A percentile compares a stretch with the other conserved stretches of the same genome.
Conservation (phyloP, 2,797 vertebrate genomes). For the Enteromius fasciolatus region DNA sequence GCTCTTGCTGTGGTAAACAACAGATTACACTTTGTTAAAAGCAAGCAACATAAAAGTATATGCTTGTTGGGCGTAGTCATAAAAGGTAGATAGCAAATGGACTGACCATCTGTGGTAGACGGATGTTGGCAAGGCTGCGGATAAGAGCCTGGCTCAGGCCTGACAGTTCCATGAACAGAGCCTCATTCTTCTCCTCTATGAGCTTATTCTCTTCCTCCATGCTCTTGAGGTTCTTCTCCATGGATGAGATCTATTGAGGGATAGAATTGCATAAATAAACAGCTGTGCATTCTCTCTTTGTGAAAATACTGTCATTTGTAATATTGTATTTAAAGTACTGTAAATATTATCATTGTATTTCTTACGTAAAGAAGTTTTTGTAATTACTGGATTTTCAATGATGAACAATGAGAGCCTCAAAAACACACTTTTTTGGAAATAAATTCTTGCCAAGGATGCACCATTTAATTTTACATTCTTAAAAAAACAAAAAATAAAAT, state of each 20-base stretch:
- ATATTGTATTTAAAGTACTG: background rate
- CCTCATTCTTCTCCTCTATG: slow-evolving; percentile 95
- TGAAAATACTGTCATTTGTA: background rate
- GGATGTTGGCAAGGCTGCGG: slow-evolving; percentile 94
- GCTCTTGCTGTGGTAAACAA: slow-evolving; percentile 81
- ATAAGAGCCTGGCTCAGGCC: slow-evolving; percentile 96
- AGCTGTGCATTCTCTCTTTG: background rate
- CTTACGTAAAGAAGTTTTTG: background rate
- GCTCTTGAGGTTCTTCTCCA: slow-evolving; percentile 96
- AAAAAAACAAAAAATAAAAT: no score
- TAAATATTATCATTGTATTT: background rate
- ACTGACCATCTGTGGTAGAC: slow-evolving; percentile 94
- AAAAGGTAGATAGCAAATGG: slow-evolving; percentile 27
- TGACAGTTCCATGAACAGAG: slow-evolving; percentile 94
- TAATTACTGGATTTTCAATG: background rate
- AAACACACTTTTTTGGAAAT: background rate
- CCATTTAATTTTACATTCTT: no score
- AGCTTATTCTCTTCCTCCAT: slow-evolving; percentile 97
- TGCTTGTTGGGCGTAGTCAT: slow-evolving; percentile 23
- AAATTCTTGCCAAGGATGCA: background rate
- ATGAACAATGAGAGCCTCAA: background rate
- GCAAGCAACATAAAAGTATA: background rate
- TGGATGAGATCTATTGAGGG: slow-evolving; percentile 87
- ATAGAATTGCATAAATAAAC: background rate
- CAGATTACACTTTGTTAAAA: slow-evolving; percentile 12